These are phyloP conservation scores for Tadarida brasiliensis DNA, from an alignment of 2,797 vertebrate genomes.

Conservation along the genomic window DNA sequence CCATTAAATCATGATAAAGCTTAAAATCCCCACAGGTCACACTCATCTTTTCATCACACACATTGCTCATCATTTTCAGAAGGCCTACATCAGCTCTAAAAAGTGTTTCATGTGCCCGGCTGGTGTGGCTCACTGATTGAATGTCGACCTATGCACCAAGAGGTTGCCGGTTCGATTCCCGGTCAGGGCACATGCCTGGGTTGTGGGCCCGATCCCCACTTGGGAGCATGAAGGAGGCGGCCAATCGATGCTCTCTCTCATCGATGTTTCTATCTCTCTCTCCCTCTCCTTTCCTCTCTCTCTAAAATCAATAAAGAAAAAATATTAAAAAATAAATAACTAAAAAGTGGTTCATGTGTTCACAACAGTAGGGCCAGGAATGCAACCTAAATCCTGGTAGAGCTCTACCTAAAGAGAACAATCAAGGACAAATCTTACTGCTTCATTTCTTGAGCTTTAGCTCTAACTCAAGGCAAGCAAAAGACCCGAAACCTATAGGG, in stretches of 20 bases:
- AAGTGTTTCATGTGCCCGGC: background rate
- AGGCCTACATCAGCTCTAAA: background rate
- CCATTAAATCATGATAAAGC: background rate
- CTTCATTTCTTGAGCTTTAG: conserved; percentile 4
- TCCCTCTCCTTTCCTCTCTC: too few species aligned
- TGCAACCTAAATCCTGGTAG: background rate
- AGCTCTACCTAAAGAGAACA: background rate
- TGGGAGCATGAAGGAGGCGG: too few species aligned
- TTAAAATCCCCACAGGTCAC: background rate
- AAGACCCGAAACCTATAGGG: background rate
- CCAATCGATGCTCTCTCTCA: too few species aligned
- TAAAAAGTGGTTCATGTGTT: background rate
- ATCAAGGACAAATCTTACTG: background rate
- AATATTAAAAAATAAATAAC: background rate
- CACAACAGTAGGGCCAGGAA: background rate
- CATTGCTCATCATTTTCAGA: background rate
- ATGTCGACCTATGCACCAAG: too few species aligned
- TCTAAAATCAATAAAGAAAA: too few species aligned
- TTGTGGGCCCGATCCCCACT: too few species aligned
- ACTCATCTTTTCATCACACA: background rate
- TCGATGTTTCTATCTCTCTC: too few species aligned
- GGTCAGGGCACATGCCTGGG: too few species aligned
- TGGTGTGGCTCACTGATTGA: too few species aligned
- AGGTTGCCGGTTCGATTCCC: too few species aligned
- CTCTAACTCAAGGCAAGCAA: background rate